A percentile compares a stretch with the other conserved stretches of the same genome.
Conservation (phyloP, 2,797 vertebrate species). For the Enteromius anoplus region DNA sequence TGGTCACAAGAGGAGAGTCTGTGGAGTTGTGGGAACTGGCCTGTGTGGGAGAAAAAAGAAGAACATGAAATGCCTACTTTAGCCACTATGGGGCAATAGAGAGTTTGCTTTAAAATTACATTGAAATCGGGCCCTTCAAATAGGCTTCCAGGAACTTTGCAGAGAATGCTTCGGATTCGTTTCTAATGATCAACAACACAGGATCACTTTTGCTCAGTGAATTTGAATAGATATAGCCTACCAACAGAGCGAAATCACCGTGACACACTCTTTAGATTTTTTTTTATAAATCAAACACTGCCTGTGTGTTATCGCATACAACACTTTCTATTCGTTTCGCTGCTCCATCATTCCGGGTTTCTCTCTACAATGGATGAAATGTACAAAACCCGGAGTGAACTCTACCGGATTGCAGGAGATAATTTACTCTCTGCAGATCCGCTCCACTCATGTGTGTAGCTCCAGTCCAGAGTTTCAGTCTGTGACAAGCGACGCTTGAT, state of each 20-base stretch:
- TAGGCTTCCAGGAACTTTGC: neutral
- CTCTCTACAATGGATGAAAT: neutral
- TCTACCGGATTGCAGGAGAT: neutral
- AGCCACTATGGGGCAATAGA: slow-evolving; percentile 50
- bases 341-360: neutral
- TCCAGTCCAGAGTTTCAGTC: neutral
- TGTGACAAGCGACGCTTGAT: neutral
- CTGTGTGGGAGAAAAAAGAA: slow-evolving; percentile 63
- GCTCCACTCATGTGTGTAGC: neutral
- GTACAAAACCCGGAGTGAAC: neutral
- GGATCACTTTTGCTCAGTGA: neutral
- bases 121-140: neutral
- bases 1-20: slow-evolving; percentile 65
- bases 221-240: neutral
- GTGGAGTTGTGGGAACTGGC: slow-evolving; percentile 79
- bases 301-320: neutral
- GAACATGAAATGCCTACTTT: neutral
- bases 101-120: slow-evolving; percentile 19
- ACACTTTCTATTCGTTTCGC: neutral
- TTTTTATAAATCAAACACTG: neutral
- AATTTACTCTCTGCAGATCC: neutral
- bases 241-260: neutral
- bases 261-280: neutral
- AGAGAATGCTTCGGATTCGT: neutral
- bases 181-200: neutral